Evolutionary conservation across 2,797 vertebrate species (phyloP).

Genomic region (Delichon dasypus): DNA sequence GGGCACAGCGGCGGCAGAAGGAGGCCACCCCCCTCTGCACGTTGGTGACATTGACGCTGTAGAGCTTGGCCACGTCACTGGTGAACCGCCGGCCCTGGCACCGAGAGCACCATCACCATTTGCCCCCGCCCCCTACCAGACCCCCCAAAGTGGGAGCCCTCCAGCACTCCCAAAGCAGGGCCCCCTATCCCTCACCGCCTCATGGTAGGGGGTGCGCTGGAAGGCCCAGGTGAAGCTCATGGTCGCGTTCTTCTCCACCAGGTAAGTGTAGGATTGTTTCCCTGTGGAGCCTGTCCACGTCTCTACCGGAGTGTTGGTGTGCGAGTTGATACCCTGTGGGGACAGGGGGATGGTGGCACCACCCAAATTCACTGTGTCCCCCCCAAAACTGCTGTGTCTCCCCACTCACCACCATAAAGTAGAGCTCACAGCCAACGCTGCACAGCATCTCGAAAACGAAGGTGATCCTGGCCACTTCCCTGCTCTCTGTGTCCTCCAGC

Average conservation of each 20-base stretch:
- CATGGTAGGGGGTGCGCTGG: constrained; percentile 78
- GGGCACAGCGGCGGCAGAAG: constrained; percentile 86
- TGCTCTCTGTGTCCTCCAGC: constrained; percentile 76
- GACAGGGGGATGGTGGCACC: not conserved
- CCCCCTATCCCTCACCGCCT: constrained; percentile 45
- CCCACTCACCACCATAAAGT: constrained; percentile 87
- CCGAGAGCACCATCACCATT: not conserved
- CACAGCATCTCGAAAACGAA: constrained; percentile 94
- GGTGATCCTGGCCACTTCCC: constrained; percentile 86
- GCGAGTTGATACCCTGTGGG: constrained; percentile 83
- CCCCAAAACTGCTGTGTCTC: not conserved
- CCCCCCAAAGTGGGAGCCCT: not conserved
- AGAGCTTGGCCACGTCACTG: constrained; percentile 87
- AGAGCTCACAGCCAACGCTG: constrained; percentile 84
- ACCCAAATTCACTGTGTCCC: not conserved
- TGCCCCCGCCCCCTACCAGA: accelerated
- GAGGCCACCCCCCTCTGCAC: constrained; percentile 89
- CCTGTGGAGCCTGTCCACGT: constrained; percentile 84
- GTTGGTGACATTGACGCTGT: constrained; percentile 89
- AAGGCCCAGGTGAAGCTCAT: constrained; percentile 94
- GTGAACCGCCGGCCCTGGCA: constrained; percentile 84
- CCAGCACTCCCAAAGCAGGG: not conserved
- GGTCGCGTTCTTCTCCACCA: constrained; percentile 85
- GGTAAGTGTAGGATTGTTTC: constrained; percentile 91
- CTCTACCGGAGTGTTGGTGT: constrained; percentile 84